Evolutionary conservation across 2,888 invertebrate species (phyloP).

Genomic region (Nomada hirtipes): DNA sequence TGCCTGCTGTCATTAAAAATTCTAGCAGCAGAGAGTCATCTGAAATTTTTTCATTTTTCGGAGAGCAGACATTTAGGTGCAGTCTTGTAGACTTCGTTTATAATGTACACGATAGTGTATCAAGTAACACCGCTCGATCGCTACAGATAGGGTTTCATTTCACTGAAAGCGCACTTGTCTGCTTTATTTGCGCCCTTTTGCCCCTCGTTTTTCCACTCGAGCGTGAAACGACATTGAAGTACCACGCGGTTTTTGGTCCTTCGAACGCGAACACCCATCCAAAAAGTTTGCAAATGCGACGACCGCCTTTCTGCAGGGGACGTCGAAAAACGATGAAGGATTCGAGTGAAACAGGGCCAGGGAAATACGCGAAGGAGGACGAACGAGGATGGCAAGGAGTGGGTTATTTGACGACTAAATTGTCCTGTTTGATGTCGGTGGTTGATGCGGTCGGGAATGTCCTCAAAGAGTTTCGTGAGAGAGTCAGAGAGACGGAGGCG

Average conservation of each 20-base stretch:
- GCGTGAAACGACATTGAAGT: conserved; percentile 15
- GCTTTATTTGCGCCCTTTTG: conserved; percentile 4
- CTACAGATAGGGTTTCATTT: neutral
- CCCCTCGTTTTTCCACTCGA: neutral
- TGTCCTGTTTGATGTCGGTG: conserved; percentile 77
- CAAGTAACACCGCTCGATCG: neutral
- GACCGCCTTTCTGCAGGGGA: conserved; percentile 22
- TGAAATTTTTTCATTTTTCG: neutral
- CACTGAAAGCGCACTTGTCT: conserved; percentile 13
- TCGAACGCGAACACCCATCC: neutral
- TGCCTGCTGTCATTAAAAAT: conserved; percentile 1
- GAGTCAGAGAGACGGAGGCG: neutral
- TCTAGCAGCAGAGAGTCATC: neutral
- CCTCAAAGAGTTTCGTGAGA: conserved; percentile 53
- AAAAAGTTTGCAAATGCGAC: neutral
- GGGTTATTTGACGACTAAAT: conserved; percentile 78
- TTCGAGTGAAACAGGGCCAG: neutral
- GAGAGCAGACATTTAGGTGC: neutral
- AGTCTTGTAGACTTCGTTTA: neutral
- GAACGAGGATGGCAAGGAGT: conserved; percentile 3
- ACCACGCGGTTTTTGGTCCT: conserved; percentile 35
- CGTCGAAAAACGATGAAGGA: neutral
- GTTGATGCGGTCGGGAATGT: conserved; percentile 66
- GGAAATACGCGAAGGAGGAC: conserved; percentile 3
- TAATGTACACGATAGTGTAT: neutral